Evolutionary conservation across 2,888 invertebrate genomes (phyloP), one percentile per base, ranked within the genome.

Genomic region (Pimpla rufipes): DNA sequence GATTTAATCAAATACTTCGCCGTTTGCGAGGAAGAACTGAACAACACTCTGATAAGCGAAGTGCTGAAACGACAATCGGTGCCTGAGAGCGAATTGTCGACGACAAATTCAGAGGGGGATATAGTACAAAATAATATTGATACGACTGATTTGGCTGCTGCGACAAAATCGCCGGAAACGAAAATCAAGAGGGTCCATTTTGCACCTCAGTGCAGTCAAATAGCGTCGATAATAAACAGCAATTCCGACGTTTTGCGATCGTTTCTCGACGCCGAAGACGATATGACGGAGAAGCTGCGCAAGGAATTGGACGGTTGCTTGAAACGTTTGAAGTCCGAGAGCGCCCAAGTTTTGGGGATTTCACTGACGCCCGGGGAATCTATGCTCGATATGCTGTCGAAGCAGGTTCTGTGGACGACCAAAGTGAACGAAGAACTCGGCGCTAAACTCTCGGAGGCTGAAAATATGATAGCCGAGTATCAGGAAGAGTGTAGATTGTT

Each of bases 21-120:
- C 7, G 94, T 95, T 86, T 97, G 97, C 68, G 97, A 97, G 92
- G 96, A 96, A 90, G 97, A 97, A 92, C 94, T 97, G 50, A 97
- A 97, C 93, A 95, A 95, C 86, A 97, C 96, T 13, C 93, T 97
- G 67, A 95, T 96, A 0, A 96, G 95, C 68, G 96, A 96, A 88
- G 94, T 96, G 57, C 80, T 94, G 64, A 95, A 94, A 47, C 92
- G 94, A 79, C 88, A 89, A 62, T 50, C 74, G 10, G 10, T 40
- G 8, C 40, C 37, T 29, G 77, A 77, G 10, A 50, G 35, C 6
- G 16, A 50, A 82, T 70, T 81, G 16, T 59, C 86, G 0, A 90
- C 89, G 87, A 89, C 89, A 1, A 86, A 89, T 64, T 67, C 75
- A 2, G 85, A 85, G 5, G 70, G 71, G 35, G 81, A 79, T 55